Conservation (phyloP, 2,113 vertebrate genomes). For the Siphamia tubifer region DNA sequence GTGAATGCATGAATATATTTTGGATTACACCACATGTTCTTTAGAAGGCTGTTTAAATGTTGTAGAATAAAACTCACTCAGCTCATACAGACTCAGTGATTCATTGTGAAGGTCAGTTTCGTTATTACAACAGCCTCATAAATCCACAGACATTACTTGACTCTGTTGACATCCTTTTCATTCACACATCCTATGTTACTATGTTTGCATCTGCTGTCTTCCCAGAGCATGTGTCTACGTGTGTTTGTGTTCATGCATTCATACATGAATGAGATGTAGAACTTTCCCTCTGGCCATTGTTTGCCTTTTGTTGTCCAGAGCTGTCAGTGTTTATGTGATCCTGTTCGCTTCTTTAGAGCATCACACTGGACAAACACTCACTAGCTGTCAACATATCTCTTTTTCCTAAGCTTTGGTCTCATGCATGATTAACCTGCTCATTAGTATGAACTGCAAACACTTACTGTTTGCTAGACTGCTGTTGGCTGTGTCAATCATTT, state of each 20-base stretch:
- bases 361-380: not conserved
- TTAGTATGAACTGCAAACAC: not conserved
- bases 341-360: not conserved
- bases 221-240: not conserved
- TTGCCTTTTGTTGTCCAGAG: conserved; percentile 33
- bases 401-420: not conserved
- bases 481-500: not conserved
- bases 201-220: not conserved
- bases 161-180: not conserved
- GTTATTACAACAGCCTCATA: too few species aligned
- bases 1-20: too few species aligned
- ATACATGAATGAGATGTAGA: not conserved
- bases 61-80: too few species aligned
- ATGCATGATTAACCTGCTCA: not conserved
- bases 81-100: too few species aligned
- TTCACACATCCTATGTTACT: too few species aligned
- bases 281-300: conserved; percentile 17
- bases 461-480: not conserved
- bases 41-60: too few species aligned
- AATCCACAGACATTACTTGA: too few species aligned
- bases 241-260: not conserved
- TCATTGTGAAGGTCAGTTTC: too few species aligned
- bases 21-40: too few species aligned
- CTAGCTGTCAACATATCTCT: not conserved
- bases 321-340: conserved; percentile 21